These are phyloP conservation scores for Tupaia tana DNA, from an alignment of 2,113 vertebrate genomes.

Conservation along the genomic window DNA sequence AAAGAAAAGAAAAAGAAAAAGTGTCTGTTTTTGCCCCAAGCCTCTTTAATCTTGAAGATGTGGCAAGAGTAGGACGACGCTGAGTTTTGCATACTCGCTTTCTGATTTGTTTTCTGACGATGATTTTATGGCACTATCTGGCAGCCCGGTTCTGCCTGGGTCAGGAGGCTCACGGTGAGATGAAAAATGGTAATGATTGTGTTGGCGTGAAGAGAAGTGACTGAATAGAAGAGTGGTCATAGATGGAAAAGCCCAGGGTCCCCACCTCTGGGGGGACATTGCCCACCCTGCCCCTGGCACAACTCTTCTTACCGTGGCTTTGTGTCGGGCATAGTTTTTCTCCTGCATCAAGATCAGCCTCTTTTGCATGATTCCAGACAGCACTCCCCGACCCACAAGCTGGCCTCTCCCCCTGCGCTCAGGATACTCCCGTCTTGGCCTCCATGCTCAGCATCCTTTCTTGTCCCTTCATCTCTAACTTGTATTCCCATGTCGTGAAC, in stretches of 20 bases:
- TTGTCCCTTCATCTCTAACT: no score
- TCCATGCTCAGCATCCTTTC: fast-evolving
- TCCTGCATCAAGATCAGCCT: not conserved
- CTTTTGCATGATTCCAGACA: not conserved
- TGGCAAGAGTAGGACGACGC: fast-evolving
- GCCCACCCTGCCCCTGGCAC: not conserved
- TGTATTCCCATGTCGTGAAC: fast-evolving
- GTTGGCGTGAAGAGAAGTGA: not conserved
- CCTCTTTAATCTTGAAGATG: not conserved
- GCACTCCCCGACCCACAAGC: not conserved
- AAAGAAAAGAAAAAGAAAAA: not conserved
- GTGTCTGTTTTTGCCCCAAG: not conserved
- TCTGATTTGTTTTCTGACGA: not conserved
- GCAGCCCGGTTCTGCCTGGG: not conserved
- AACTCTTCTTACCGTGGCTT: not conserved
- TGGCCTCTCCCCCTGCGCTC: no score
- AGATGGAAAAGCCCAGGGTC: not conserved
- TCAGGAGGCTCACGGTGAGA: not conserved
- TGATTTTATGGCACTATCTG: not conserved
- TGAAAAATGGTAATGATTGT: no score
- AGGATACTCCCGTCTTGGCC: not conserved
- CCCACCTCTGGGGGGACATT: not conserved
- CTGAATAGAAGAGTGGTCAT: fast-evolving
- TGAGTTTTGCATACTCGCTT: fast-evolving
- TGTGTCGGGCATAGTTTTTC: not conserved